phyloP scores from a whole-genome alignment of 2,113 vertebrate species.

The Burhinus oedicnemus region DNA sequence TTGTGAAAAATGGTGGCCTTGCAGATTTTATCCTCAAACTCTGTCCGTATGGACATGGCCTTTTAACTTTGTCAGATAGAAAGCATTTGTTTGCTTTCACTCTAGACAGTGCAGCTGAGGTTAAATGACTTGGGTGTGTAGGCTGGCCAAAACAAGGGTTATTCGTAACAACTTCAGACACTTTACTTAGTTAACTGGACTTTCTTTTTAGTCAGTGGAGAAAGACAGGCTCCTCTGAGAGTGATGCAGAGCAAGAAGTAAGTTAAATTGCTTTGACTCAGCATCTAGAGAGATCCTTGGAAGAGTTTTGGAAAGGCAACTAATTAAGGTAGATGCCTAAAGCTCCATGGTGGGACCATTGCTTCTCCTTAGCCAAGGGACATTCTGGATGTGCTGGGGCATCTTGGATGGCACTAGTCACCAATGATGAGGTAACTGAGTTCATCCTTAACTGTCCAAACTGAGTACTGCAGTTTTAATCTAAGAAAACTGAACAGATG shows the following conservation, averaged over 20 bases:
- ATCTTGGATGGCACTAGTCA: not conserved
- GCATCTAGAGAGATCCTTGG: not conserved
- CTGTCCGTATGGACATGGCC: not conserved
- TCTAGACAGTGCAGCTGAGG: rapidly evolving
- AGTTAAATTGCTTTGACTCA: not conserved
- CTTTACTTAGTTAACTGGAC: not conserved
- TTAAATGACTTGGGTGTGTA: not conserved
- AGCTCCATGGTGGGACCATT: not conserved
- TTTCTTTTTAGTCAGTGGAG: not conserved
- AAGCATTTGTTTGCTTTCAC: not conserved
- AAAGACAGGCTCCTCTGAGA: not conserved
- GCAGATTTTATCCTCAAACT: not conserved
- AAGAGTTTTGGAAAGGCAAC: not conserved
- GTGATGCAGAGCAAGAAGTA: not conserved
- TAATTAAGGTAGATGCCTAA: not conserved
- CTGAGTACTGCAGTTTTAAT: not conserved
- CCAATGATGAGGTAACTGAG: not conserved
- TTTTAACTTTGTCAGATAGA: not conserved
- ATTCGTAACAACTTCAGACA: not conserved
- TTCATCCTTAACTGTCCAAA: not conserved
- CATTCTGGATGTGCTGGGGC: not conserved
- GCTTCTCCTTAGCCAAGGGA: not conserved
- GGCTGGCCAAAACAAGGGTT: not conserved
- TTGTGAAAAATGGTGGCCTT: not conserved
- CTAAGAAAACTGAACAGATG: not conserved